Conservation (phyloP, 2,797 vertebrate species). For the Acipenser oxyrinchus region DNA sequence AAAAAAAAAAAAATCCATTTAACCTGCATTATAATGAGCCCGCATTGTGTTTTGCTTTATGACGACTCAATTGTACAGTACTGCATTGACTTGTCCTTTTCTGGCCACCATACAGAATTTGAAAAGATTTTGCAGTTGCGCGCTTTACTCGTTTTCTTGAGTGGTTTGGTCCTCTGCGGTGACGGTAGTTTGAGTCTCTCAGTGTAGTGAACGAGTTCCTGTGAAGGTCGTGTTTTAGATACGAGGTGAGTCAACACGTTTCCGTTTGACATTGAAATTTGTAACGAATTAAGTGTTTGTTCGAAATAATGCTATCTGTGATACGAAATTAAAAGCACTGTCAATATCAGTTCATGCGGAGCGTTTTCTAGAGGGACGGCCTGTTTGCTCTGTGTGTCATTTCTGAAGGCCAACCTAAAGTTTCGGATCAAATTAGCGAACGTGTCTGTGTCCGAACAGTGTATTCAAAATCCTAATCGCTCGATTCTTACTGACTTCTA, state of each 20-base stretch:
- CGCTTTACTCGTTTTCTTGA: too few species aligned
- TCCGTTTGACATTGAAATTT: rapidly evolving
- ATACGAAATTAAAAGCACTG: neutral
- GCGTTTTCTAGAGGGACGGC: neutral
- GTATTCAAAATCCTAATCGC: too few species aligned
- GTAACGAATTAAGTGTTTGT: neutral
- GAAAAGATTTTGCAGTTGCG: too few species aligned
- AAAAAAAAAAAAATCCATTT: too few species aligned
- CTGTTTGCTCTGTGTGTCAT: neutral
- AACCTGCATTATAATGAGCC: too few species aligned
- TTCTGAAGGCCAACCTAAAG: neutral
- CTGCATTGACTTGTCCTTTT: too few species aligned
- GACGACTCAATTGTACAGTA: too few species aligned
- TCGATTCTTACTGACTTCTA: too few species aligned
- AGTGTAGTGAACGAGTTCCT: slow-evolving; percentile 6
- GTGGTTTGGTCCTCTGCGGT: slow-evolving; percentile 19
- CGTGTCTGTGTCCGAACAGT: too few species aligned
- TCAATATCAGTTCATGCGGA: neutral
- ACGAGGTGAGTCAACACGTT: slow-evolving; percentile 28
- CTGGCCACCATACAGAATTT: too few species aligned
- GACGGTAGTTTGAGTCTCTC: slow-evolving; percentile 6
- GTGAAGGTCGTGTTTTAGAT: slow-evolving; percentile 51
- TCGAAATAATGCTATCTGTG: neutral
- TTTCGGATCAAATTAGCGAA: too few species aligned
- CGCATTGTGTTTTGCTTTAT: too few species aligned